phyloP scores from a whole-genome alignment of 2,797 vertebrate genomes.

The Chrosomus eos region DNA sequence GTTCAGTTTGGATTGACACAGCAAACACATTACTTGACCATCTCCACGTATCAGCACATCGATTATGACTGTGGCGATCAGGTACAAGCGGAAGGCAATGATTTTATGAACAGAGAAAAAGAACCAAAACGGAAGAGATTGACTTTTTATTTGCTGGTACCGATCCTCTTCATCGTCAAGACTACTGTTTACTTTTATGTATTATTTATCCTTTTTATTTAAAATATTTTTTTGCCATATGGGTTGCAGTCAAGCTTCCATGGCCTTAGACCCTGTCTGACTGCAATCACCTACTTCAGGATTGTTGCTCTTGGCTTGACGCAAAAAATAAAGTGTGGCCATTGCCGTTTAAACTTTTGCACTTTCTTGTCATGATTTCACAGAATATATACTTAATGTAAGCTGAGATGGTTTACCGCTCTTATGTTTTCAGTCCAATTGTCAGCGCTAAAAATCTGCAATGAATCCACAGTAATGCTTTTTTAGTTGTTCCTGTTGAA shows the following conservation, averaged over 20 bases:
- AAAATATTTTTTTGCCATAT: slow-evolving; percentile 52
- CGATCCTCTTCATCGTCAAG: slow-evolving; percentile 27
- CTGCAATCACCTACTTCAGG: slow-evolving; percentile 51
- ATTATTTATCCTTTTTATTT: slow-evolving; percentile 60
- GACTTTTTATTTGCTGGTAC: slow-evolving; percentile 21
- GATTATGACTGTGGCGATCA: slow-evolving; percentile 32
- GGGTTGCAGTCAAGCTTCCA: slow-evolving; percentile 49
- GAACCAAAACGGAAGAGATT: slow-evolving; percentile 12
- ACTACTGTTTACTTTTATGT: slow-evolving; percentile 59
- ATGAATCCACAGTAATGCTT: neutral
- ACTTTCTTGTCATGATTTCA: neutral
- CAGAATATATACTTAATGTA: neutral
- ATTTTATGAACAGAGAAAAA: slow-evolving; percentile 20
- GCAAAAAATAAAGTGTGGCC: slow-evolving; percentile 66
- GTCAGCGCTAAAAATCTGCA: neutral
- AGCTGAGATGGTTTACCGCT: neutral
- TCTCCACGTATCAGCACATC: slow-evolving; percentile 25
- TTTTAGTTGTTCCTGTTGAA: neutral
- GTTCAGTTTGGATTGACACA: slow-evolving; percentile 32
- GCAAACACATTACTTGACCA: slow-evolving; percentile 3
- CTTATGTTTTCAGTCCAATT: neutral
- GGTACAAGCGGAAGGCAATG: slow-evolving; percentile 25
- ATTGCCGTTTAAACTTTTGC: slow-evolving; percentile 50
- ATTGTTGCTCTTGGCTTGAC: slow-evolving; percentile 59
- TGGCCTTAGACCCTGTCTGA: slow-evolving; percentile 44